phyloP scores from a whole-genome alignment of 2,797 vertebrate species.

The Remorina albescens region DNA sequence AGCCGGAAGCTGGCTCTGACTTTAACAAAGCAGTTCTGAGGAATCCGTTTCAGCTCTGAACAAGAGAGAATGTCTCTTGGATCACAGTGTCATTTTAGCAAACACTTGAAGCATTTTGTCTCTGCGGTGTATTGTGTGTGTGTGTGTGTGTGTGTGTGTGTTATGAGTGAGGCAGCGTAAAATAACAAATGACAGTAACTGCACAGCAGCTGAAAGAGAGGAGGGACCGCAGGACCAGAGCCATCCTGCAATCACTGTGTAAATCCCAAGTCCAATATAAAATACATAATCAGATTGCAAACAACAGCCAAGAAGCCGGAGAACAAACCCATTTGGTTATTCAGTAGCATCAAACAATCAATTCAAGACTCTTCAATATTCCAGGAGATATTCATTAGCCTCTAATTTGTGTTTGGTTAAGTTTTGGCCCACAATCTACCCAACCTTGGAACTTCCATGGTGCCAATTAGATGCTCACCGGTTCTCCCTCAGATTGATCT shows the following conservation, averaged over 20 bases:
- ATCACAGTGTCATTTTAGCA: slow-evolving; percentile 73
- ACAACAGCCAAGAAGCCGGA: slow-evolving; percentile 37
- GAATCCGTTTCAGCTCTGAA: slow-evolving; percentile 37
- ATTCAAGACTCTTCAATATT: slow-evolving; percentile 54
- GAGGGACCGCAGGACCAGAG: slow-evolving; percentile 62
- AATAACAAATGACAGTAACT: slow-evolving; percentile 69
- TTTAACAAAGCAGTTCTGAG: slow-evolving; percentile 27
- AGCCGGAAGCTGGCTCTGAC: slow-evolving; percentile 32
- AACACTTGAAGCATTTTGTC: slow-evolving; percentile 33
- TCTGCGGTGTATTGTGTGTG: slow-evolving; percentile 47
- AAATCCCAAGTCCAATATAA: slow-evolving; percentile 47
- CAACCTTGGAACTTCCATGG: slow-evolving; percentile 14
- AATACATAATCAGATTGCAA: slow-evolving; percentile 41
- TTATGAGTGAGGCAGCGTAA: slow-evolving; percentile 56
- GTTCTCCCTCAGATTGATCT: slow-evolving; percentile 27
- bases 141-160: slow-evolving; percentile 24
- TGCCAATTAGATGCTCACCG: slow-evolving; percentile 19
- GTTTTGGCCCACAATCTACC: slow-evolving; percentile 37
- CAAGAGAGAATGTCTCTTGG: slow-evolving; percentile 32
- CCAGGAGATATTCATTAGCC: slow-evolving; percentile 42
- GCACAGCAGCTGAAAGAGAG: slow-evolving; percentile 82
- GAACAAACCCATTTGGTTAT: slow-evolving; percentile 31
- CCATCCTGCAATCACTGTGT: slow-evolving; percentile 60
- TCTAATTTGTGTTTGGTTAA: slow-evolving; percentile 33
- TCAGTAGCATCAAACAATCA: slow-evolving; percentile 47